Evolutionary conservation across 2,888 invertebrate species (phyloP).

Genomic region (Morpho deidamia): DNA sequence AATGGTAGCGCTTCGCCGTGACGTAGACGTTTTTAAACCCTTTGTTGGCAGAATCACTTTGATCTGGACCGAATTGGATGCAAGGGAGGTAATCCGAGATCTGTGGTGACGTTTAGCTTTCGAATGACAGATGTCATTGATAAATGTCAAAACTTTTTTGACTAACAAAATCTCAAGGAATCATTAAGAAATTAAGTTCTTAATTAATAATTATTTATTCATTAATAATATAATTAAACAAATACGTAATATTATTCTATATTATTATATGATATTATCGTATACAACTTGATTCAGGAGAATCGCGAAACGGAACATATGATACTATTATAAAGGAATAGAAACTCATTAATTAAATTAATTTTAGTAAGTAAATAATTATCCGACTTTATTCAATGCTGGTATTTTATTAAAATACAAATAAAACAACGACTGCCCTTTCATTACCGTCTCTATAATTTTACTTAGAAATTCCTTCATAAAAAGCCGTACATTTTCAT

Average conservation of each 20-base stretch:
- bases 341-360: no score
- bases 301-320: no score
- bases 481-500: slow-evolving; percentile 20
- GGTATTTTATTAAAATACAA: no score
- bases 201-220: no score
- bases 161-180: background rate
- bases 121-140: background rate
- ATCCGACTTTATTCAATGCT: no score
- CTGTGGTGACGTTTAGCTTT: slow-evolving; percentile 9
- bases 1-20: slow-evolving; percentile 45
- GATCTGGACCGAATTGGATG: slow-evolving; percentile 52
- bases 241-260: no score
- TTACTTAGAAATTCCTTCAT: slow-evolving; percentile 11
- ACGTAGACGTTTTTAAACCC: slow-evolving; percentile 61
- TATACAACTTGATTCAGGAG: no score
- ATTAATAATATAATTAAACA: no score
- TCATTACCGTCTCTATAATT: slow-evolving; percentile 16
- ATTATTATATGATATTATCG: no score
- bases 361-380: no score
- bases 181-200: no score
- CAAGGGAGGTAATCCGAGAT: slow-evolving; percentile 44
- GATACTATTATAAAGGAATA: no score
- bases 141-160: slow-evolving; percentile 21
- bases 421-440: slow-evolving; percentile 12
- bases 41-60: slow-evolving; percentile 67